These are phyloP conservation scores for Damaliscus lunatus DNA, from an alignment of 2,113 vertebrate species.

Conservation along the genomic window DNA sequence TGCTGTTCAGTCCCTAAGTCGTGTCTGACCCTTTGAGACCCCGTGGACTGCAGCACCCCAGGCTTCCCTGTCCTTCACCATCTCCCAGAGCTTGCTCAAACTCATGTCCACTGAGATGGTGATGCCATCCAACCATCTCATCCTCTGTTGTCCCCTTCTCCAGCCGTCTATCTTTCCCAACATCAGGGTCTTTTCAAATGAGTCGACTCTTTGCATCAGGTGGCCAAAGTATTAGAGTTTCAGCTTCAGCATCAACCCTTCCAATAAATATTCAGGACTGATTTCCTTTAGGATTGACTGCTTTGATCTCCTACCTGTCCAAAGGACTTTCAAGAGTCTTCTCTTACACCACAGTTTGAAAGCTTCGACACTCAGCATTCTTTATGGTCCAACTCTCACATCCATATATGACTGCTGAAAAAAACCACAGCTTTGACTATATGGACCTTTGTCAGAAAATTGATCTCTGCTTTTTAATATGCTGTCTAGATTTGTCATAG, in stretches of 20 bases:
- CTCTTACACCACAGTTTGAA: background rate
- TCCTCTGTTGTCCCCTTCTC: background rate
- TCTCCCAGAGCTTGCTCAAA: background rate
- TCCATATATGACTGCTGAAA: background rate
- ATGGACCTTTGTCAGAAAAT: background rate
- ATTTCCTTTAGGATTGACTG: background rate
- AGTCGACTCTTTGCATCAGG: background rate
- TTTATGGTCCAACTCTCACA: background rate
- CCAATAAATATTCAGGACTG: background rate
- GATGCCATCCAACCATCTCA: background rate
- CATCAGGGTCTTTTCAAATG: background rate
- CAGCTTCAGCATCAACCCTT: background rate
- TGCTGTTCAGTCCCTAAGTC: background rate
- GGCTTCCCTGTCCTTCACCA: background rate
- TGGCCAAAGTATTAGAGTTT: background rate
- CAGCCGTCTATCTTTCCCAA: background rate
- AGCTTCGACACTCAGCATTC: background rate
- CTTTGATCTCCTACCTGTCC: background rate
- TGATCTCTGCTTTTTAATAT: background rate
- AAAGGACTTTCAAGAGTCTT: background rate
- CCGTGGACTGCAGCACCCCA: background rate
- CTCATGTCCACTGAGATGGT: background rate
- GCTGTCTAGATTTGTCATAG: background rate
- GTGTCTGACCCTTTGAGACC: background rate
- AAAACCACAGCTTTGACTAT: background rate